phyloP scores from a whole-genome alignment of 2,797 vertebrate species.

The Sebastes variabilis region DNA sequence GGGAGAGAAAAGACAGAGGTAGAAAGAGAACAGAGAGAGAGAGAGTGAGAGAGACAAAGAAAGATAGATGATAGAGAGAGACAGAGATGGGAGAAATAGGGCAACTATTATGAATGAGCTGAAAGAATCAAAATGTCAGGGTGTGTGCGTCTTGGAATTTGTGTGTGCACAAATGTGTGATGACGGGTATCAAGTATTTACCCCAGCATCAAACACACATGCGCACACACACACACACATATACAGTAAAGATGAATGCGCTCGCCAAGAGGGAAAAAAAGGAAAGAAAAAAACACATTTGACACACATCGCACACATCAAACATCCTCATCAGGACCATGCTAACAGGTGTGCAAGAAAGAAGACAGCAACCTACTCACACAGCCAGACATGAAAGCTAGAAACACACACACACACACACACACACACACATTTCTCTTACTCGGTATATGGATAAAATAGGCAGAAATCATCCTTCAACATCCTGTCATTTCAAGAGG shows the following conservation, averaged over 20 bases:
- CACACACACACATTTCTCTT: background rate
- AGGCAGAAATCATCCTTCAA: background rate
- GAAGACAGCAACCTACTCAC: slow-evolving; percentile 8
- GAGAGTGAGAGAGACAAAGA: background rate
- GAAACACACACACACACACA: background rate
- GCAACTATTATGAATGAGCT: slow-evolving; percentile 55
- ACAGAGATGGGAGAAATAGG: slow-evolving; percentile 28
- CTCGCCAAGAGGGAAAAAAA: background rate
- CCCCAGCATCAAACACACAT: slow-evolving; percentile 44
- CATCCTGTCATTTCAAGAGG: slow-evolving; percentile 7
- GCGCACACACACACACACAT: background rate
- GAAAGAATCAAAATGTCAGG: slow-evolving; percentile 55
- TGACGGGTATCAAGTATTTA: slow-evolving; percentile 42
- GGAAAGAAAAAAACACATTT: slow-evolving; percentile 12
- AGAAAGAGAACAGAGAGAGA: background rate
- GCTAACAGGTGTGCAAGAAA: slow-evolving; percentile 60
- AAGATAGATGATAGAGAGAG: background rate
- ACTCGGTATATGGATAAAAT: slow-evolving; percentile 14
- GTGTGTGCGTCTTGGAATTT: slow-evolving; percentile 1
- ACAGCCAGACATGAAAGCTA: slow-evolving; percentile 43
- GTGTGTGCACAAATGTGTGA: slow-evolving; percentile 22
- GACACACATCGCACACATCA: slow-evolving; percentile 53
- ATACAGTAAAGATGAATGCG: background rate
- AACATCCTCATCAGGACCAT: slow-evolving; percentile 36
- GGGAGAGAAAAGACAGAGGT: slow-evolving; percentile 6